These are phyloP conservation scores for Mesocricetus auratus DNA, from an alignment of 2,113 vertebrate species.

Conservation along the genomic window DNA sequence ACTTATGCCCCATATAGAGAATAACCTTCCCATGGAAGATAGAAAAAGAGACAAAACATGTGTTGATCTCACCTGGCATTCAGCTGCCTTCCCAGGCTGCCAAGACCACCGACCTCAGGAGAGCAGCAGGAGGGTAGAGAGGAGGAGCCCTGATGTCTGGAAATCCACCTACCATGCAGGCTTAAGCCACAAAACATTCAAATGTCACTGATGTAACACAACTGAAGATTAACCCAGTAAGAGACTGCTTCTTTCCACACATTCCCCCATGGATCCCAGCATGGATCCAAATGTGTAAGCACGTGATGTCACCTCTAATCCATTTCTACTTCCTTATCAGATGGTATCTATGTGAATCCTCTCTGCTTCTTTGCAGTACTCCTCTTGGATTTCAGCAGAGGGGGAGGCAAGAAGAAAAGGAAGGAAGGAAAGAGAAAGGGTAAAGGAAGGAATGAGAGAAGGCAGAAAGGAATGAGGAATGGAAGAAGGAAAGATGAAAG, in stretches of 20 bases:
- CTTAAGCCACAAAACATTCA: neutral
- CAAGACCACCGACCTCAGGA: too few relatives aligned
- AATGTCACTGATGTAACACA: neutral
- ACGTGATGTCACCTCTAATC: neutral
- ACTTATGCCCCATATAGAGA: too few relatives aligned
- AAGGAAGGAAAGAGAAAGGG: fast-evolving
- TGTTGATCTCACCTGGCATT: too few relatives aligned
- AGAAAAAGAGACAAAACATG: neutral
- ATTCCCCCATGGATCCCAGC: fast-evolving
- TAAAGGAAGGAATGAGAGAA: neutral
- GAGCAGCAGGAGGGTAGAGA: neutral
- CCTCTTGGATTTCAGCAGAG: neutral
- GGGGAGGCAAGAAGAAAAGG: neutral
- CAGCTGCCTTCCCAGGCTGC: too few relatives aligned
- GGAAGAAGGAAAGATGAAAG: neutral
- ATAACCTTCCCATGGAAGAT: too few relatives aligned
- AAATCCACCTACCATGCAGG: neutral
- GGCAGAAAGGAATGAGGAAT: neutral
- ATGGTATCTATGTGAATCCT: neutral
- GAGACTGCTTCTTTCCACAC: neutral
- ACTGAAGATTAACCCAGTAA: neutral
- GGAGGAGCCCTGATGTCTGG: too few relatives aligned
- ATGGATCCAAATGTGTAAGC: neutral
- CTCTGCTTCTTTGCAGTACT: neutral
- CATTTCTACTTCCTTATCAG: neutral